Conservation (phyloP, 2,113 vertebrate genomes). For the Egretta garzetta region DNA sequence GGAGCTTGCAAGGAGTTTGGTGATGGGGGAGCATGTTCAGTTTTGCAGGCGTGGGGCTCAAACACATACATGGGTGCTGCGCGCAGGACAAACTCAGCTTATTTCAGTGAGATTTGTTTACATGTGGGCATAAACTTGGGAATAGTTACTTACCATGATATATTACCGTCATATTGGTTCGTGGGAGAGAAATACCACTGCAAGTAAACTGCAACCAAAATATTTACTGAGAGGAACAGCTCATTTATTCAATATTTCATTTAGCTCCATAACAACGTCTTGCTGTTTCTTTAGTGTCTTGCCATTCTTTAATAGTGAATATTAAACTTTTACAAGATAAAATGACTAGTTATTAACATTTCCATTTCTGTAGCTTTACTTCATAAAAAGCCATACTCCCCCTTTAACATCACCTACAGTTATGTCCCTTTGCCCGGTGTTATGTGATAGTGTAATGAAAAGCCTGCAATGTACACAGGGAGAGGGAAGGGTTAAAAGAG, state of each 20-base stretch:
- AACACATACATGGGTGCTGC: background rate
- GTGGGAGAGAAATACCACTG: slow-evolving; percentile 11
- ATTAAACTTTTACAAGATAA: slow-evolving; percentile 69
- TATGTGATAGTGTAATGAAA: slow-evolving; percentile 42
- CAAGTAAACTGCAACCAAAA: background rate
- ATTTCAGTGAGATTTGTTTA: background rate
- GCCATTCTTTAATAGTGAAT: slow-evolving; percentile 52
- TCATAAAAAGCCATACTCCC: slow-evolving; percentile 1
- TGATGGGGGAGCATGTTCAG: fast-evolving
- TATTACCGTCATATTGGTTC: background rate
- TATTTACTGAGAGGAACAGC: background rate
- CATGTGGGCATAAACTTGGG: background rate
- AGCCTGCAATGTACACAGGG: background rate
- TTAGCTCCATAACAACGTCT: slow-evolving; percentile 26
- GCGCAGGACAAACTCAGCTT: background rate
- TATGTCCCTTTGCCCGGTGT: slow-evolving; percentile 16
- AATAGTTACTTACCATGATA: background rate
- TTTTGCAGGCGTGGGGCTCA: background rate
- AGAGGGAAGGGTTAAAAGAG: slow-evolving; percentile 63
- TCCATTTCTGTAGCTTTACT: slow-evolving; percentile 47
- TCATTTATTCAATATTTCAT: slow-evolving; percentile 61
- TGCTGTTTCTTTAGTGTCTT: slow-evolving; percentile 7
- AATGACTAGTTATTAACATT: slow-evolving; percentile 65
- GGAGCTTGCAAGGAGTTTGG: background rate
- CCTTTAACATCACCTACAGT: slow-evolving; percentile 4